phyloP scores from a whole-genome alignment of 2,888 invertebrate genomes.

The Lasius platythorax region DNA sequence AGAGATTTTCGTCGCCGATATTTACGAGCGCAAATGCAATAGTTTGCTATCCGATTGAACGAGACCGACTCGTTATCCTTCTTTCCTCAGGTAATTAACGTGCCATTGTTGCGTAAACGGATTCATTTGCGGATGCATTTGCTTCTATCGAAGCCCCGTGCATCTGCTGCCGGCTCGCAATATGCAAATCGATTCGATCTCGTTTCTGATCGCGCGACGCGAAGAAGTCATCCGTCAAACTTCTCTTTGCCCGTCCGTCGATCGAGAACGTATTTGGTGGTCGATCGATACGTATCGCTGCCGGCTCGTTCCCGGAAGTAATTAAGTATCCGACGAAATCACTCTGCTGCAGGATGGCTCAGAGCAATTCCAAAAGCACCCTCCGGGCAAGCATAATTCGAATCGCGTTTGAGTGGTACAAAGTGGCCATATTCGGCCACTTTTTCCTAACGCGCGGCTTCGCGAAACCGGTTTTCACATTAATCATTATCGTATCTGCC shows the following conservation, averaged over 20 bases:
- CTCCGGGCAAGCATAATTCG: conserved; percentile 64
- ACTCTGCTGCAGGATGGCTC: conserved; percentile 57
- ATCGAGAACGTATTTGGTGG: conserved; percentile 37
- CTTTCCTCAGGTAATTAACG: conserved; percentile 44
- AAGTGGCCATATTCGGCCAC: conserved; percentile 72
- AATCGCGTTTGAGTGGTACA: conserved; percentile 60
- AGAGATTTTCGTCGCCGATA: conserved; percentile 16
- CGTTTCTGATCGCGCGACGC: conserved; percentile 40
- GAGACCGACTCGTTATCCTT: conserved; percentile 33
- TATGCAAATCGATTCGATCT: conserved; percentile 49
- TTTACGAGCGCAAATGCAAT: conserved; percentile 35
- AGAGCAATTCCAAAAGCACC: conserved; percentile 48
- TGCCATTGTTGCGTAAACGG: conserved; percentile 48
- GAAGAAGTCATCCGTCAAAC: conserved; percentile 52
- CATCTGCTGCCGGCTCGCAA: not conserved
- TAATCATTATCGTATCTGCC: conserved; percentile 79
- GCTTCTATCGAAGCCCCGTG: conserved; percentile 1
- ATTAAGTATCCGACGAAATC: conserved; percentile 68
- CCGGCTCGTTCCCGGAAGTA: conserved; percentile 54
- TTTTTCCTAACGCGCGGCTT: conserved; percentile 71
- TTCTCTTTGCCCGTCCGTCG: conserved; percentile 35
- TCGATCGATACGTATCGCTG: conserved; percentile 52
- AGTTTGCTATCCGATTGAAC: conserved; percentile 11
- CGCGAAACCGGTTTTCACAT: conserved; percentile 77
- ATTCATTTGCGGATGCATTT: conserved; percentile 36